These are phyloP conservation scores for Ips nitidus DNA, from an alignment of 1,140 invertebrate species.

Conservation along the genomic window DNA sequence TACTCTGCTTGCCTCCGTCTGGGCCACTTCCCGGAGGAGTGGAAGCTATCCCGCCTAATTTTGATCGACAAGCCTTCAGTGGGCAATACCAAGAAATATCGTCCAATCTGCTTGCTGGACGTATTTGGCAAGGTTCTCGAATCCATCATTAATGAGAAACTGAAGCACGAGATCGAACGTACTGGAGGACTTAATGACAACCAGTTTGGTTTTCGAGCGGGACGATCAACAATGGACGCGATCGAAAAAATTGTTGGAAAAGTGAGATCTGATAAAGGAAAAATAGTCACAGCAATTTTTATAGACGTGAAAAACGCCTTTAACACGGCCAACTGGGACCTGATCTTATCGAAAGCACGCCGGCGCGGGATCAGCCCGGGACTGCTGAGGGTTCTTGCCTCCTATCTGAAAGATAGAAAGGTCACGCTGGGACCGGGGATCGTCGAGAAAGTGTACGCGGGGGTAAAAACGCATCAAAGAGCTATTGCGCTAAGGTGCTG, in stretches of 20 bases:
- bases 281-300: conserved; percentile 2
- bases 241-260: not conserved
- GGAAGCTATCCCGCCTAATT: conserved; percentile 26
- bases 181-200: conserved; percentile 6
- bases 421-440: too few species aligned
- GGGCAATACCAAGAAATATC: conserved; percentile 17
- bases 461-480: not conserved
- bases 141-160: conserved; percentile 12
- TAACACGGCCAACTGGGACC: conserved; percentile 23
- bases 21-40: conserved; percentile 18
- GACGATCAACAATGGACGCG: conserved; percentile 21
- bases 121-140: conserved; percentile 26
- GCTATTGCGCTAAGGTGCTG: not conserved
- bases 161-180: conserved; percentile 21
- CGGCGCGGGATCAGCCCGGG: not conserved
- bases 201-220: conserved; percentile 24
- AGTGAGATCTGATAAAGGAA: not conserved
- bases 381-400: not conserved
- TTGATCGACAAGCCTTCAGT: conserved; percentile 11
- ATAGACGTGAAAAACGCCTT: conserved; percentile 34
- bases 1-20: not conserved
- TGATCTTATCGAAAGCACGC: conserved; percentile 9
- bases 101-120: conserved; percentile 30
- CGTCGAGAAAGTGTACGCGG: too few species aligned
- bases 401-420: too few species aligned